Conservation (phyloP, 2,113 vertebrate species). For the Zingel zingel region DNA sequence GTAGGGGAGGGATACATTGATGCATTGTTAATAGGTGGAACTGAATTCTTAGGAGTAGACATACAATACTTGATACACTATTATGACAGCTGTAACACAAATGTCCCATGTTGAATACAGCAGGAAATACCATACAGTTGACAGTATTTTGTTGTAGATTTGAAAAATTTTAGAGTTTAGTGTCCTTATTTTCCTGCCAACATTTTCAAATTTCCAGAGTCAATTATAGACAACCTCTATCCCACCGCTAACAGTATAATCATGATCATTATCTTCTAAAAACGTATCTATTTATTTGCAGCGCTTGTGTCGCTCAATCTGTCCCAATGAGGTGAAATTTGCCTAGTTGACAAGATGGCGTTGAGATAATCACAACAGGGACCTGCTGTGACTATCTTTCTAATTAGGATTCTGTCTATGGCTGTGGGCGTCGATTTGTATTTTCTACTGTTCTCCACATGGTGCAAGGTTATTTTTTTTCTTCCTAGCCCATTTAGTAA, state of each 20-base stretch:
- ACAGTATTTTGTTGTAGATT: not conserved
- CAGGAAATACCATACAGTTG: not conserved
- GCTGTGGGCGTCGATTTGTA: constrained; percentile 56
- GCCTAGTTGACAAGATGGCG: constrained; percentile 74
- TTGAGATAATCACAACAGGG: constrained; percentile 72
- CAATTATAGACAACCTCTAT: constrained; percentile 63
- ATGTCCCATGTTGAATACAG: not conserved
- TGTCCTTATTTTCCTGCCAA: constrained; percentile 8
- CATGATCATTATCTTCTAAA: constrained; percentile 70
- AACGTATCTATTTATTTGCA: constrained; percentile 67
- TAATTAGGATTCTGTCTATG: constrained; percentile 73
- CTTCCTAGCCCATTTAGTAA: constrained; percentile 58
- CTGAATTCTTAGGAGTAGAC: constrained; percentile 4
- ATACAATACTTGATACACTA: constrained; percentile 1
- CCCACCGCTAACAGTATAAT: constrained; percentile 54
- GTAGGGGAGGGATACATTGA: not conserved
- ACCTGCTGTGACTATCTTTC: constrained; percentile 61
- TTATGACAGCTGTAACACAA: constrained; percentile 29
- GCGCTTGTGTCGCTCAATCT: constrained; percentile 52
- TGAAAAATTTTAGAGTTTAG: not conserved
- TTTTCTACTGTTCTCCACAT: constrained; percentile 56
- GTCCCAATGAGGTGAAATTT: constrained; percentile 67
- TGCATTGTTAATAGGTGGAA: constrained; percentile 34
- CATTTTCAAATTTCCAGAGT: constrained; percentile 40
- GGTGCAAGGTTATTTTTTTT: not conserved